Evolutionary conservation across 2,113 vertebrate species (phyloP), one percentile per base, ranked within the genome.

Genomic region (Cyrtonyx montezumae): DNA sequence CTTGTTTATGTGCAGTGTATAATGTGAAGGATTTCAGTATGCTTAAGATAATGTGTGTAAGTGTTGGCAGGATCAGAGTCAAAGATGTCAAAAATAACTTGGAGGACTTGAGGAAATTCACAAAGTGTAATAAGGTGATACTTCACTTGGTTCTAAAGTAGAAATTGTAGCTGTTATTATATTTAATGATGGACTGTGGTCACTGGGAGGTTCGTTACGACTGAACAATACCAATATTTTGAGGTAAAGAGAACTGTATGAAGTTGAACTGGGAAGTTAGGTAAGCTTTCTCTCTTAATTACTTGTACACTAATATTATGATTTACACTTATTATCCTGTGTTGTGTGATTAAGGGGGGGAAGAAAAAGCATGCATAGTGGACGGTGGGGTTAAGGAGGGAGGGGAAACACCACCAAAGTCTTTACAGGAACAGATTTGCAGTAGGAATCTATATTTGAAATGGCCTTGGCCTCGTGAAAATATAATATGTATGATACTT

Each of bases 11-110:
- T 67, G 55, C 63, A 76, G 75, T 75, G 45, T 56, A 48, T 91
- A 92, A 85, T 74, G 46, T 69, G 78, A 32, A 55, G 28, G 73
- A 83, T 94, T 95, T 91, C 84, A 68, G 23, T 84, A 28, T 53
- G 79, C 58, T 75, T 91, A 84, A 65, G 87, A 88, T 94, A 94
- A 91, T 80, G 68, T 77, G 37, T 79, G 68, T 78, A 91, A 94
- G 84, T 80, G 91, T 95, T 95, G 93, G 87, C 89, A 95, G 94
- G 79, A 90, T 94, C 90, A 67, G 79, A 92, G 75, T 91, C 71
- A 85, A 94, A 94, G 89, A 96, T 9, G 17, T 94, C 91, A 96
- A 87, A 96, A 96, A 94, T 95, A 96, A 94, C 95, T 96, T 95
- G 61, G n/a, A 96, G 92, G 92, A 93, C 90, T 96, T 95, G 85